These are phyloP conservation scores for Apodemus speciosus DNA, from an alignment of 2,113 vertebrate genomes.

Conservation along the genomic window DNA sequence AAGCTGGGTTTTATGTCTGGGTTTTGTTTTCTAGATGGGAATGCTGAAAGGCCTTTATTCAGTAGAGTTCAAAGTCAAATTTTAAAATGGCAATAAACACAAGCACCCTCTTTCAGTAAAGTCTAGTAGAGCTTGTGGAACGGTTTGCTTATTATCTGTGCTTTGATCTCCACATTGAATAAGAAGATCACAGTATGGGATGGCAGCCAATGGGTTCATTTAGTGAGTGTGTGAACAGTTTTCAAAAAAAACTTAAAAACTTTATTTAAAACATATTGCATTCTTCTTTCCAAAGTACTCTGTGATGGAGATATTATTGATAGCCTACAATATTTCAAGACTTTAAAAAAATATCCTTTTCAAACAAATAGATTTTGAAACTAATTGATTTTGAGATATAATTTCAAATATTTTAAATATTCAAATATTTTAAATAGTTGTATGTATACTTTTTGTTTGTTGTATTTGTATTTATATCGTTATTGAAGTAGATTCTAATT, in stretches of 20 bases:
- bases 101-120: not conserved
- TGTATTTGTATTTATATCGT: not conserved
- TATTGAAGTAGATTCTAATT: not conserved
- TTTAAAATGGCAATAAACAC: not conserved
- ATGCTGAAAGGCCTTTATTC: not conserved
- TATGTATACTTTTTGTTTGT: too few species aligned
- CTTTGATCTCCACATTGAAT: not conserved
- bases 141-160: not conserved
- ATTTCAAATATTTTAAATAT: not conserved
- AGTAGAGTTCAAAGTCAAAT: not conserved
- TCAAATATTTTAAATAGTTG: not conserved
- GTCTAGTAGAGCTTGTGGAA: not conserved
- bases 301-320: not conserved
- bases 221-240: not conserved
- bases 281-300: not conserved
- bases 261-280: not conserved
- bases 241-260: constrained; percentile 35
- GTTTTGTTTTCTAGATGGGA: not conserved
- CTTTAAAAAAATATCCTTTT: not conserved
- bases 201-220: not conserved
- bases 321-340: not conserved
- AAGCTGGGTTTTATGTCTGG: not conserved
- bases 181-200: not conserved
- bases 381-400: not conserved
- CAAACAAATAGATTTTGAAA: not conserved